Percentiles rank a stretch among this genome's conserved stretches.
Conservation (phyloP, 1,140 invertebrate species). For the Caenorhabditis remanei region DNA sequence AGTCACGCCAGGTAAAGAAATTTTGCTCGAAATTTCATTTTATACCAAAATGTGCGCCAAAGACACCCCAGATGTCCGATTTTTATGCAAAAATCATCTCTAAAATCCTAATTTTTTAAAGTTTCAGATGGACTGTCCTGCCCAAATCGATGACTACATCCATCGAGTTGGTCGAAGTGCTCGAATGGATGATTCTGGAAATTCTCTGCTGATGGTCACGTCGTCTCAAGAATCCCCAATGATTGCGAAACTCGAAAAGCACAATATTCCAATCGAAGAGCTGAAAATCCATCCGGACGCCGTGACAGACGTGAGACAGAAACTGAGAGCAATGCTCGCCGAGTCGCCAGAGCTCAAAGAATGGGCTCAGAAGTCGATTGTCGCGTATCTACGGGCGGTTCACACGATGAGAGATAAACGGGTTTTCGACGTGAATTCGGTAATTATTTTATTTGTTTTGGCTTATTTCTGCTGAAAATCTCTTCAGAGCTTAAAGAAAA, state of each 20-base stretch:
- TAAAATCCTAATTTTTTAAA: too few relatives aligned
- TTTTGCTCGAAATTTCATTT: too few relatives aligned
- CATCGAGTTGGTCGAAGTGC: slow-evolving; percentile 80
- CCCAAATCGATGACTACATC: slow-evolving; percentile 94
- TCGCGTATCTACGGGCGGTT: slow-evolving; percentile 73
- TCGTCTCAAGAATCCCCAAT: slow-evolving; percentile 23
- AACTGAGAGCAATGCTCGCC: slow-evolving; percentile 69
- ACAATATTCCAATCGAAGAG: slow-evolving; percentile 45
- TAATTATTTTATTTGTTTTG: too few relatives aligned
- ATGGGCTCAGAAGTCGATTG: slow-evolving; percentile 74
- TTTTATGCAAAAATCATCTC: too few relatives aligned
- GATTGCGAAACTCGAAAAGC: neutral
- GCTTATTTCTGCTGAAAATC: too few relatives aligned
- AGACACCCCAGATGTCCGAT: too few relatives aligned
- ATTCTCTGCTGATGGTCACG: slow-evolving; percentile 57
- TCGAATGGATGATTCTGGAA: slow-evolving; percentile 38
- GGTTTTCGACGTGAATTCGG: slow-evolving; percentile 73
- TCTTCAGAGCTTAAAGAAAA: too few relatives aligned
- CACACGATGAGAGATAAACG: slow-evolving; percentile 72
- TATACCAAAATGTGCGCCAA: too few relatives aligned
- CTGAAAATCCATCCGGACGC: slow-evolving; percentile 64
- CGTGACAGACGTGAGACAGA: slow-evolving; percentile 70
- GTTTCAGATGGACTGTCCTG: slow-evolving; percentile 86
- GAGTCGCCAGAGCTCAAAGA: slow-evolving; percentile 72
- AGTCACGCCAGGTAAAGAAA: too few relatives aligned